A percentile compares a stretch with the other conserved stretches of the same genome.
Evolutionary conservation across 2,113 vertebrate genomes (phyloP).

Genomic region (Dromas ardeola): DNA sequence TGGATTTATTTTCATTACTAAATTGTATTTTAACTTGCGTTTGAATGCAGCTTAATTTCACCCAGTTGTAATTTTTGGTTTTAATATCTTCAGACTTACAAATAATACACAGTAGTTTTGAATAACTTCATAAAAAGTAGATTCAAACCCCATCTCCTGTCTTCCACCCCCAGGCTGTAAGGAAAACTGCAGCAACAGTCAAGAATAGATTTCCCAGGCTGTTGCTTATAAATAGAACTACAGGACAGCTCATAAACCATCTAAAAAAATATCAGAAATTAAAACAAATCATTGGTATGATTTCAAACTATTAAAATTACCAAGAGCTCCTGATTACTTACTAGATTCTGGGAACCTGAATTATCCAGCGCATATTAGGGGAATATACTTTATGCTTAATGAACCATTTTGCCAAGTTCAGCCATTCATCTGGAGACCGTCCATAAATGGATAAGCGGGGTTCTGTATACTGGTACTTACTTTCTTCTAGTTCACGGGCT

Average conservation of each 20-base stretch:
- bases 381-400: conserved; percentile 95
- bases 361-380: conserved; percentile 96
- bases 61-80: background rate
- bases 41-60: background rate
- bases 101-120: background rate
- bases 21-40: background rate
- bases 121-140: background rate
- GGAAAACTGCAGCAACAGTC: background rate
- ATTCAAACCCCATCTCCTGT: background rate
- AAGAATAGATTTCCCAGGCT: background rate
- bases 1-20: background rate
- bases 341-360: conserved; percentile 98
- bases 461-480: conserved; percentile 95
- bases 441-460: conserved; percentile 96
- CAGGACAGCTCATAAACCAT: background rate
- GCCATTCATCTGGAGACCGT: conserved; percentile 87
- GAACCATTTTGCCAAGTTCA: conserved; percentile 89
- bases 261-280: background rate
- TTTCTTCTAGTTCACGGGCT: conserved; percentile 90
- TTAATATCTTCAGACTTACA: background rate
- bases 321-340: conserved; percentile 76
- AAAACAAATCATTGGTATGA: background rate
- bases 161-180: conserved; percentile 1
- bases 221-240: background rate
- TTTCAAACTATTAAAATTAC: background rate